Evolutionary conservation across 2,888 invertebrate species (phyloP).

Genomic region (Trilocha varians): DNA sequence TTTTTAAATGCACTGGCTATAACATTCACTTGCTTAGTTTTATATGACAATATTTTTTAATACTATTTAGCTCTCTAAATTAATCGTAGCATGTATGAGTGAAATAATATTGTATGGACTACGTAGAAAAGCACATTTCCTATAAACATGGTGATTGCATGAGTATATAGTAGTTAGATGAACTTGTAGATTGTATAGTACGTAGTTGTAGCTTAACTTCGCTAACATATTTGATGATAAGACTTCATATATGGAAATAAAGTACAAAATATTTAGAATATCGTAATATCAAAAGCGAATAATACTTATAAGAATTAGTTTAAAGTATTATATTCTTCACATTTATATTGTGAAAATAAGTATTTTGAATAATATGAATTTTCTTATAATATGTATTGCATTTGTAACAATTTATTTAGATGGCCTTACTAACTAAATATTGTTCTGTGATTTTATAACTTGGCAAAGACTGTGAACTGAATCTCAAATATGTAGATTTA

Average conservation of each 20-base stretch:
- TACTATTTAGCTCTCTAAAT: not conserved
- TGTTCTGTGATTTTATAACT: not conserved
- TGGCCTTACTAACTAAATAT: too few species aligned
- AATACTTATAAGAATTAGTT: too few species aligned
- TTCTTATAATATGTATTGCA: too few species aligned
- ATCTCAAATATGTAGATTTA: not conserved
- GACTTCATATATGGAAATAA: too few species aligned
- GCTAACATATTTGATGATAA: too few species aligned
- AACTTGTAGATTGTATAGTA: not conserved
- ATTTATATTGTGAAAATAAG: too few species aligned
- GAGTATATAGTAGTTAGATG: not conserved
- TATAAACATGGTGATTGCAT: not conserved
- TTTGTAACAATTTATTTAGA: too few species aligned
- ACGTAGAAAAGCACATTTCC: not conserved
- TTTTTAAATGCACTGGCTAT: not conserved
- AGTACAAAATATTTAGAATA: too few species aligned
- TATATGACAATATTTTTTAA: not conserved
- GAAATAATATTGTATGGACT: not conserved
- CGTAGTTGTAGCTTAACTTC: too few species aligned
- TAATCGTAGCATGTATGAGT: not conserved
- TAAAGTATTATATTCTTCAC: too few species aligned
- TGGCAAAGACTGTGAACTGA: not conserved
- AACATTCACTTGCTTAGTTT: not conserved
- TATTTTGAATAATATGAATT: too few species aligned
- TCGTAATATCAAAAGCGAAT: too few species aligned